Conservation (phyloP, 2,888 invertebrate genomes). For the Osmoderma eremita region DNA sequence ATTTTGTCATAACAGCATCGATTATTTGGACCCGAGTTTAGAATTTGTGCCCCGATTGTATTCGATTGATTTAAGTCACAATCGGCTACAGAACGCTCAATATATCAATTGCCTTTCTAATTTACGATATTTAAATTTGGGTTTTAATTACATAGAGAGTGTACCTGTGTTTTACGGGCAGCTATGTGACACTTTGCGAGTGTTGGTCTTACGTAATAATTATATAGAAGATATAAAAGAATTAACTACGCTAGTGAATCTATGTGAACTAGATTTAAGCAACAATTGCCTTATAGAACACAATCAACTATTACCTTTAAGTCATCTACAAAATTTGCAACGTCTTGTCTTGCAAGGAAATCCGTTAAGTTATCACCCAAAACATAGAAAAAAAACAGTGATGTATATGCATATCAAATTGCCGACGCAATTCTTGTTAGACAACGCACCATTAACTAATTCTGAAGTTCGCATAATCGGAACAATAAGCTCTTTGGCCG, state of each 20-base stretch:
- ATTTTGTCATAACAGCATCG: slow-evolving; percentile 69
- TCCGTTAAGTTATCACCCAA: slow-evolving; percentile 70
- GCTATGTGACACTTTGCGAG: slow-evolving; percentile 63
- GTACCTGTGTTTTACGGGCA: slow-evolving; percentile 69
- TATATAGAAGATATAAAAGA: slow-evolving; percentile 71
- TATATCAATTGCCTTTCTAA: slow-evolving; percentile 70
- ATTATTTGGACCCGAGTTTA: slow-evolving; percentile 67
- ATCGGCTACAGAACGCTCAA: slow-evolving; percentile 67
- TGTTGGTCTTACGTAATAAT: slow-evolving; percentile 71
- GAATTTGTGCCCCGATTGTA: slow-evolving; percentile 71
- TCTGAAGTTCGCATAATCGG: slow-evolving; percentile 66
- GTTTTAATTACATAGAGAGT: slow-evolving; percentile 69
- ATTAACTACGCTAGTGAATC: slow-evolving; percentile 66
- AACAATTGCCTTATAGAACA: slow-evolving; percentile 73
- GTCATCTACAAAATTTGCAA: slow-evolving; percentile 66
- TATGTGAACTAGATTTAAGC: slow-evolving; percentile 71
- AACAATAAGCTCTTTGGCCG: slow-evolving; percentile 56
- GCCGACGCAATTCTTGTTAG: slow-evolving; percentile 67
- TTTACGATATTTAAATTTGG: slow-evolving; percentile 71
- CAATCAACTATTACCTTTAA: slow-evolving; percentile 67
- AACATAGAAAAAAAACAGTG: slow-evolving; percentile 68
- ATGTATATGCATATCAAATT: slow-evolving; percentile 68
- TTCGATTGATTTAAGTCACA: slow-evolving; percentile 73
- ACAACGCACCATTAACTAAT: slow-evolving; percentile 66
- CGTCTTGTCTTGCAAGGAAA: slow-evolving; percentile 70